These are phyloP conservation scores for Cyprinus carpio DNA, from an alignment of 2,113 vertebrate species.

Conservation along the genomic window DNA sequence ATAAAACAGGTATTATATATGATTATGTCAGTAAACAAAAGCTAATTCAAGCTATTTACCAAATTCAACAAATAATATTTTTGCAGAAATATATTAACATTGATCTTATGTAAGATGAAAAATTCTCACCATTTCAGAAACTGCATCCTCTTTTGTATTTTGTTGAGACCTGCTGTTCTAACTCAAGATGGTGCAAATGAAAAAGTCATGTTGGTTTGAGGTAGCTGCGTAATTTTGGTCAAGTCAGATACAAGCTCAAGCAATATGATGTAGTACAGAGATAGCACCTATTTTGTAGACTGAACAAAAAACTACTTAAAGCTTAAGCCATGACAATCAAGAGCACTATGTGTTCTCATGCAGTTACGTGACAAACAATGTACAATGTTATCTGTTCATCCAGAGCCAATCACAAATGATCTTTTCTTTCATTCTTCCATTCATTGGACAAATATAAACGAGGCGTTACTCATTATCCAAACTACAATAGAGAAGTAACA, in stretches of 20 bases:
- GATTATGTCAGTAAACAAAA: not conserved
- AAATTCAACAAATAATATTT: not conserved
- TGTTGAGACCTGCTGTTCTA: not conserved
- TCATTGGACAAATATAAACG: not conserved
- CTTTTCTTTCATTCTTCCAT: not conserved
- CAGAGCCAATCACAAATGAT: not conserved
- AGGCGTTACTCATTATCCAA: not conserved
- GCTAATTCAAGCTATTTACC: not conserved
- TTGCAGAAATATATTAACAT: not conserved
- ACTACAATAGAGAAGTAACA: not conserved
- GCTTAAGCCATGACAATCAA: not conserved
- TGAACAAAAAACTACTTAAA: not conserved
- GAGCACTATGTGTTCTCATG: not conserved
- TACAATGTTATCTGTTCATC: not conserved
- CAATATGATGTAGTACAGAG: not conserved
- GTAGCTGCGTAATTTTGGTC: not conserved
- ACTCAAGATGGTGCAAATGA: not conserved
- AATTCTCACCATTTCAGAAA: conserved; percentile 4
- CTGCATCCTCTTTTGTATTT: not conserved
- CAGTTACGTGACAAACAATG: not conserved
- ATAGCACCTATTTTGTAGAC: not conserved
- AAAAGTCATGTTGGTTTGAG: not conserved
- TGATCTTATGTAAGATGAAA: not conserved
- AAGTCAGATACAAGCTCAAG: not conserved
- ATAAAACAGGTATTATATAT: not conserved